phyloP scores from a whole-genome alignment of 2,797 vertebrate species.

The Erithacus rubecula region DNA sequence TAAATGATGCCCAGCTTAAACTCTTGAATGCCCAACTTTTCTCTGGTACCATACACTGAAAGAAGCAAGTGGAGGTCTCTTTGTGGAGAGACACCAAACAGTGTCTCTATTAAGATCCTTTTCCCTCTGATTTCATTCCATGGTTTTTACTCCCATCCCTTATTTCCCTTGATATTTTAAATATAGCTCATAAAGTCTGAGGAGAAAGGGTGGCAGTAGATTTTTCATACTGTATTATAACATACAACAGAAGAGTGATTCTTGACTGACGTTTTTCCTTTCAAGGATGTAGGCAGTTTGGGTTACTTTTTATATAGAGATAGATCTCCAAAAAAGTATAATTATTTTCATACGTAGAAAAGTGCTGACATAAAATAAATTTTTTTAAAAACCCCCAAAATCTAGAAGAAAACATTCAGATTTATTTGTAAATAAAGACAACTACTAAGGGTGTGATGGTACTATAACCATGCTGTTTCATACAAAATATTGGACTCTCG shows the following conservation, averaged over 20 bases:
- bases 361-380: neutral
- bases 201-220: neutral
- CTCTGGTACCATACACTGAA: neutral
- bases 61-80: neutral
- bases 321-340: neutral
- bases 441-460: neutral
- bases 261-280: neutral
- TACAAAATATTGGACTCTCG: neutral
- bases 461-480: neutral
- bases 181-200: neutral
- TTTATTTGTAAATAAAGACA: neutral
- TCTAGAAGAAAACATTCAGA: neutral
- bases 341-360: neutral
- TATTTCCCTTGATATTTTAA: neutral
- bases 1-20: neutral
- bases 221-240: neutral
- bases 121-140: neutral
- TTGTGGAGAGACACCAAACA: neutral
- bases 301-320: neutral
- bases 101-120: neutral
- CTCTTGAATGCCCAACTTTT: neutral
- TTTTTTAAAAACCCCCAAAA: neutral
- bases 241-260: neutral
- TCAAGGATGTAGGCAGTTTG: neutral
- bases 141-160: neutral